Conservation (phyloP, 2,888 invertebrate genomes). For the Drepana falcataria region DNA sequence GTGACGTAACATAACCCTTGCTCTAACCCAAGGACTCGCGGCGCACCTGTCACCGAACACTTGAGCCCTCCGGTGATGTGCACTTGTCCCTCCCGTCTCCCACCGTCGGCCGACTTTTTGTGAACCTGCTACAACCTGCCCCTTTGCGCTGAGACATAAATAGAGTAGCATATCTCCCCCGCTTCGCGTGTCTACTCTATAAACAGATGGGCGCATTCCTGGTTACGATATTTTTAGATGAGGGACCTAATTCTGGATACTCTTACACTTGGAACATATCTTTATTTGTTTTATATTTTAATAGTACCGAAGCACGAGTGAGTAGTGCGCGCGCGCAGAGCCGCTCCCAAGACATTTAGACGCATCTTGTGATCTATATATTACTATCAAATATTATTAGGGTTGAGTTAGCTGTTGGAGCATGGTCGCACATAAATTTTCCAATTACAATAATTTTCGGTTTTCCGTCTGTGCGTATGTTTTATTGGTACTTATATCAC, state of each 20-base stretch:
- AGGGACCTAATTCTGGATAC: slow-evolving; percentile 61
- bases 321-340: not conserved
- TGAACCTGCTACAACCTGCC: slow-evolving; percentile 55
- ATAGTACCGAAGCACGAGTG: not conserved
- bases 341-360: too few species aligned
- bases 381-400: too few species aligned
- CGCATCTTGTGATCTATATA: too few species aligned
- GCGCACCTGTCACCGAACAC: slow-evolving; percentile 16
- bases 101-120: slow-evolving; percentile 26
- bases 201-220: slow-evolving; percentile 71
- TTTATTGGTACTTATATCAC: too few species aligned
- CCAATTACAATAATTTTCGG: too few species aligned
- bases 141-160: slow-evolving; percentile 31
- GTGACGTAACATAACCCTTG: not conserved
- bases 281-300: slow-evolving; percentile 21
- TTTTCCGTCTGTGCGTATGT: too few species aligned
- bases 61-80: slow-evolving; percentile 12
- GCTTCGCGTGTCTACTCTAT: slow-evolving; percentile 54
- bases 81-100: slow-evolving; percentile 5
- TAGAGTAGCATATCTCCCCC: slow-evolving; percentile 57
- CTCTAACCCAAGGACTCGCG: not conserved
- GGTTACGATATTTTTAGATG: slow-evolving; percentile 50
- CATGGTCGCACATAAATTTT: too few species aligned
- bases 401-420: too few species aligned
- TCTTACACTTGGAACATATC: slow-evolving; percentile 27